A percentile compares a stretch with the other conserved stretches of the same genome.
These are phyloP conservation scores for Oreohelix idahoensis DNA, from an alignment of 1,140 invertebrate genomes.

Conservation along the genomic window DNA sequence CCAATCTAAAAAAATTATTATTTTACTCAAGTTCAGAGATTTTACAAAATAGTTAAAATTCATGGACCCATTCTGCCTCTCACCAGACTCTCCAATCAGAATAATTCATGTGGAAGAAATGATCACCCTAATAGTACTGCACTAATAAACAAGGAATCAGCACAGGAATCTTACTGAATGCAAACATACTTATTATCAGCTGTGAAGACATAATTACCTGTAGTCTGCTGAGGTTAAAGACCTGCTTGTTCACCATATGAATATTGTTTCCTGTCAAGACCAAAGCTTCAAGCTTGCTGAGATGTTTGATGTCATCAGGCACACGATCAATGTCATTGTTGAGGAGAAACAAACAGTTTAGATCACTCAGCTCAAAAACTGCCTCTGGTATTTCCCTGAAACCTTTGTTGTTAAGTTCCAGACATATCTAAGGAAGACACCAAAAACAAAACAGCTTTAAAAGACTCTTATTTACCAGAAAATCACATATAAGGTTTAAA, in stretches of 20 bases:
- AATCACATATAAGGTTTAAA: too few relatives aligned
- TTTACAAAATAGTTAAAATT: too few relatives aligned
- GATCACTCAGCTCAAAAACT: slow-evolving; percentile 52
- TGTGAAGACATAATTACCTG: neutral
- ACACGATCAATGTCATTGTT: slow-evolving; percentile 61
- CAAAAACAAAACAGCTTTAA: too few relatives aligned
- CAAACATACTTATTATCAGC: neutral
- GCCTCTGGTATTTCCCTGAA: slow-evolving; percentile 50
- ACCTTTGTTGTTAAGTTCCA: slow-evolving; percentile 54
- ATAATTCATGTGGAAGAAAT: too few relatives aligned
- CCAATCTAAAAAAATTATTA: too few relatives aligned
- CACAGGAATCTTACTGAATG: too few relatives aligned
- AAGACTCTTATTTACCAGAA: too few relatives aligned
- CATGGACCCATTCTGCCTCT: too few relatives aligned
- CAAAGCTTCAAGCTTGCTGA: slow-evolving; percentile 61
- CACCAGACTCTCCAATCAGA: too few relatives aligned
- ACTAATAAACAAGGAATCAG: too few relatives aligned
- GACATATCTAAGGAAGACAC: slow-evolving; percentile 41
- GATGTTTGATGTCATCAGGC: slow-evolving; percentile 55
- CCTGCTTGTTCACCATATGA: slow-evolving; percentile 46
- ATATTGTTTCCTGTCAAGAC: slow-evolving; percentile 61
- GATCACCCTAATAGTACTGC: too few relatives aligned
- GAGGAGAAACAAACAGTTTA: slow-evolving; percentile 57
- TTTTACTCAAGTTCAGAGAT: too few relatives aligned
- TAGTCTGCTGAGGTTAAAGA: slow-evolving; percentile 59